phyloP scores from a whole-genome alignment of 92 coral and sea anemone genomes.

The Nematostella vectensis region DNA sequence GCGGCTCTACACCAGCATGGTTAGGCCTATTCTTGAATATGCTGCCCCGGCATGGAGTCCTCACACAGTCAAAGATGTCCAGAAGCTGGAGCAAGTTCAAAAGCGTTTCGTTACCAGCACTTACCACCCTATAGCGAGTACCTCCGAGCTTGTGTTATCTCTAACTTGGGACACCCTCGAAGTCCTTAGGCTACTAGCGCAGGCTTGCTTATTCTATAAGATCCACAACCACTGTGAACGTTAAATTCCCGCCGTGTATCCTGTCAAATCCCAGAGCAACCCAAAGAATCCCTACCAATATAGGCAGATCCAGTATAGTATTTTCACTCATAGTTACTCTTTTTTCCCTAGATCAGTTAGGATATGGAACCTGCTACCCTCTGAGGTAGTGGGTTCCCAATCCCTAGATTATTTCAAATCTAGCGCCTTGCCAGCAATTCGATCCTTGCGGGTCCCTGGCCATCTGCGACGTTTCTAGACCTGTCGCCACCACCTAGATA shows the following conservation, averaged over 20 bases:
- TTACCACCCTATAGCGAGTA: background rate
- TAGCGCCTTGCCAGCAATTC: too few species aligned
- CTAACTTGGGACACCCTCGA: slow-evolving; percentile 10
- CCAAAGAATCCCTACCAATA: background rate
- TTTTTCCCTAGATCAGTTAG: too few species aligned
- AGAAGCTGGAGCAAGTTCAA: slow-evolving; percentile 6
- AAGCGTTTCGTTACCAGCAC: background rate
- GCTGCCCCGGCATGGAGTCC: slow-evolving; percentile 5
- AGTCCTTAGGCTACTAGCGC: background rate
- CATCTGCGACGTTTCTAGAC: too few species aligned
- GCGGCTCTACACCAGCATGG: background rate
- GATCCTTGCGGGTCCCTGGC: too few species aligned
- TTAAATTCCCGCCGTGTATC: background rate
- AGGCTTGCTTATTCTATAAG: background rate
- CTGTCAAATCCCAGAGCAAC: background rate
- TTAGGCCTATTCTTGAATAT: slow-evolving; percentile 4
- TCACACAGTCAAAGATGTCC: background rate
- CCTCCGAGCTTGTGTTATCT: background rate
- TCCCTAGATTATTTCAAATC: too few species aligned
- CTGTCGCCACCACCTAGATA: too few species aligned
- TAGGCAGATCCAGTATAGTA: background rate
- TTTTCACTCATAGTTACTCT: background rate
- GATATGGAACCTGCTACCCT: too few species aligned
- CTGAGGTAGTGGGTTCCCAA: too few species aligned
- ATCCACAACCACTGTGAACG: slow-evolving; percentile 1